phyloP scores from a whole-genome alignment of 1,140 invertebrate genomes.

The Tigriopus japonicus region DNA sequence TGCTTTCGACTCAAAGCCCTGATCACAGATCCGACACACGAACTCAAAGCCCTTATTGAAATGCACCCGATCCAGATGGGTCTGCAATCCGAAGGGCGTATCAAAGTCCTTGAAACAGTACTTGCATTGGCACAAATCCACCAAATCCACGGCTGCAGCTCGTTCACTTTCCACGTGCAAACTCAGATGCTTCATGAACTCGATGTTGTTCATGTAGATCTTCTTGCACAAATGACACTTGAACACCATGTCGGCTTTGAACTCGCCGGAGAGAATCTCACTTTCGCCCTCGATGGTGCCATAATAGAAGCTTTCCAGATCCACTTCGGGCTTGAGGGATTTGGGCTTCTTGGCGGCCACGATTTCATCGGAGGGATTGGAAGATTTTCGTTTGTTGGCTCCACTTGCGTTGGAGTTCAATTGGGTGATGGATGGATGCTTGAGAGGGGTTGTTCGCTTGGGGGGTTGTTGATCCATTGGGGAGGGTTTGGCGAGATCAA shows the following conservation, averaged over 20 bases:
- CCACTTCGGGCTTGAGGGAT: background rate
- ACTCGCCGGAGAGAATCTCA: constrained; percentile 1
- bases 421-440: no score
- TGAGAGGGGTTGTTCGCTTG: no score
- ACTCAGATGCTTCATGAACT: constrained; percentile 12
- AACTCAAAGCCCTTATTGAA: background rate
- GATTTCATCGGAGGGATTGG: background rate
- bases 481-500: no score
- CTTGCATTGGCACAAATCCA: constrained; percentile 28
- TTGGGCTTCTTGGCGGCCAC: background rate
- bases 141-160: constrained; percentile 26
- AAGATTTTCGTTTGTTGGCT: no score
- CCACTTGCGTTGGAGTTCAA: no score
- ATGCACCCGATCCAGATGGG: constrained; percentile 23
- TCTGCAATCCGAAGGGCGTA: constrained; percentile 28
- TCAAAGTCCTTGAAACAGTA: constrained; percentile 30
- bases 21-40: constrained; percentile 8
- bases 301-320: constrained; percentile 9
- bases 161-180: constrained; percentile 8
- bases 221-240: constrained; percentile 10
- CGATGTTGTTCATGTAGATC: constrained; percentile 13
- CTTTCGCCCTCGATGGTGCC: background rate
- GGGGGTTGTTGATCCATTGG: no score
- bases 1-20: background rate
- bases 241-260: constrained; percentile 14